Evolutionary conservation across 1,140 invertebrate genomes (phyloP), one percentile per base, ranked within the genome.

Genomic region (Lanistes nyassanus): DNA sequence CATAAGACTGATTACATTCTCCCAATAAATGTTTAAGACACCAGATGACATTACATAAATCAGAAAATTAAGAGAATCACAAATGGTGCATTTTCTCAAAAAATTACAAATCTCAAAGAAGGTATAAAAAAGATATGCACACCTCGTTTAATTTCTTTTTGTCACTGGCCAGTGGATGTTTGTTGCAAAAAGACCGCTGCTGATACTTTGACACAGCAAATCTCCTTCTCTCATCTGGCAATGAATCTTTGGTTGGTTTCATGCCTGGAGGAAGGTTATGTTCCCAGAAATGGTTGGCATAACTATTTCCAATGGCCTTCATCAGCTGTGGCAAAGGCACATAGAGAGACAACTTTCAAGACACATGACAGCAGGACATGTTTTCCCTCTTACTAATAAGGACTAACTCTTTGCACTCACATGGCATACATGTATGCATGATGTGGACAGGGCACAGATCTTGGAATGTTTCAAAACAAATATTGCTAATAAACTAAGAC

Each of bases 221-320:
- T 26, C 80, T 64, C 56, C 80, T 82, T 21, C 84, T 66, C n/a
- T 80, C 71, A 16, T 76, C 68, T 29, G 79, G 51, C 47, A 76
- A 56, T 13, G 80, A 69, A 34, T 80, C 78, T 55, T 42, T 60
- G 34, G 55, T 26, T n/a, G 55, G 79, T 53, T 78, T 74, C 21
- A 69, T 21, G 69, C 78, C 72, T 2, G 68, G 42, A 23, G 67
- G 66, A n/a, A 83, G 62, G 29, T 77, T 66, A 58, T 73, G 76
- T 73, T 86, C 82, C 85, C 85, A 87, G 78, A 87, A 86, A 21
- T 75, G 74, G 60, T 86, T 86, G 6, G 86, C 75, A 72, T 84
- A 83, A 13, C 82, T 80, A 77, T 87, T 87, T 39, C 86, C 86
- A 66, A 87, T 83, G 2, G 75, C 72, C 31, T 81, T 79, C 81